These are phyloP conservation scores for Phaetusa simplex DNA, from an alignment of 2,113 vertebrate species.

Conservation along the genomic window DNA sequence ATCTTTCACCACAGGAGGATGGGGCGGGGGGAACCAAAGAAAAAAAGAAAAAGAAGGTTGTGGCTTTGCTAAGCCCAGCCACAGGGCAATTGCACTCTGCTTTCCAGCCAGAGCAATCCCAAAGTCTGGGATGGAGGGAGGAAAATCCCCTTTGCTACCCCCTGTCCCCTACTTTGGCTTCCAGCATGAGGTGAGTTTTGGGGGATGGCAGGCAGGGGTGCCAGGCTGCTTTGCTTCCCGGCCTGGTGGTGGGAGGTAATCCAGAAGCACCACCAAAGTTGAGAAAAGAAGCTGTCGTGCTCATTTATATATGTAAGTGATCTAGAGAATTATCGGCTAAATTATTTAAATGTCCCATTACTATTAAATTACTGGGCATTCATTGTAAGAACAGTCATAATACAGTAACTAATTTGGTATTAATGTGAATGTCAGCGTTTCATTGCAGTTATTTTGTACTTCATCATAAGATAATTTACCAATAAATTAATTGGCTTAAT, in stretches of 20 bases:
- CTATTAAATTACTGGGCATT: slow-evolving; percentile 72
- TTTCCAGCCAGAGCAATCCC: neutral
- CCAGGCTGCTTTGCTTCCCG: neutral
- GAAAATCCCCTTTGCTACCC: neutral
- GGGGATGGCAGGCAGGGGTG: neutral
- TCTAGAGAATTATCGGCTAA: slow-evolving; percentile 57
- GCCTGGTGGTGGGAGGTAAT: neutral
- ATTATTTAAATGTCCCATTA: slow-evolving; percentile 72
- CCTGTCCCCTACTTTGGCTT: neutral
- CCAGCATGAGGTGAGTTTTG: neutral
- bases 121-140: neutral
- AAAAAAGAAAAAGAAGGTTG: neutral
- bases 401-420: slow-evolving; percentile 67
- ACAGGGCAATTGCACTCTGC: too few relatives aligned
- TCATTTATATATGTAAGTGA: slow-evolving; percentile 63
- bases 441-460: slow-evolving; percentile 73
- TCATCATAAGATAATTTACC: slow-evolving; percentile 73
- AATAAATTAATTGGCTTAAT: slow-evolving; percentile 74
- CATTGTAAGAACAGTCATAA: slow-evolving; percentile 72
- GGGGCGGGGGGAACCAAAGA: neutral
- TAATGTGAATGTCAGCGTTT: slow-evolving; percentile 70
- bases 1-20: neutral
- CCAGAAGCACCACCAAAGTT: slow-evolving; percentile 16
- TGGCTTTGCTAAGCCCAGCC: neutral
- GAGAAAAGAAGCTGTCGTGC: slow-evolving; percentile 17